Evolutionary conservation across 64 coral and sea anemone genomes (phyloP), one percentile per base, ranked within the genome.

Genomic region (Actinia equina): DNA sequence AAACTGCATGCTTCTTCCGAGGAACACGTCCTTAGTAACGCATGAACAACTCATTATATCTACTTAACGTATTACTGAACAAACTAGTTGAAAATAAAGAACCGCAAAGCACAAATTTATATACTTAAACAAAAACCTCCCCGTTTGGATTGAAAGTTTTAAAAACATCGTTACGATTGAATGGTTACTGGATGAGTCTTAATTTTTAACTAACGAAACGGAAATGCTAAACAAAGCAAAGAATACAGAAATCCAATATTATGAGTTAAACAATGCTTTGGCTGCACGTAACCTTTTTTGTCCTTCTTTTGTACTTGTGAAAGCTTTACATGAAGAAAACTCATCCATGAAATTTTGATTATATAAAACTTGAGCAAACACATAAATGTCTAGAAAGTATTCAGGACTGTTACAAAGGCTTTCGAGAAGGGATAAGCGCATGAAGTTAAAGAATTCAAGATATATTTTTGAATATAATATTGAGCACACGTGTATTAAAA

Each of bases 141-240:
- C 69, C 23, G 6, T 25, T 10, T 74, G n/a, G 69, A 30, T 26
- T 30, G 23, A 23, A 13, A 13, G n/a, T n/a, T 74, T 74, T 37
- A 74, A 41, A 74, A 74, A 74, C 69, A 74, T 2, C 27, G 69
- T 74, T 74, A 74, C 69, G 69, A 74, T n/a, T 74, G 6, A 74
- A 26, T 41, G 69, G 1, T 74, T 37, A 13, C 69, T 74, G 23
- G 13, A 74, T 12, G 7, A 74, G 10, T 37, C 25, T 74, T 74
- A 30, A 6, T 74, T 20, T 37, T 23, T 9, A 74, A 74, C 27
- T 10, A 74, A 74, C 69, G 69, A 41, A 74, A 74, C 69, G 69
- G 69, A 74, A 74, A 74, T 37, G 69, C 15, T 74, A 30, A 74
- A 74, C 69, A 74, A 74, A 74, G 69, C 69, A 74, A 74, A 30